phyloP scores from a whole-genome alignment of 2,797 vertebrate genomes.

The Phrynocephalus forsythii region DNA sequence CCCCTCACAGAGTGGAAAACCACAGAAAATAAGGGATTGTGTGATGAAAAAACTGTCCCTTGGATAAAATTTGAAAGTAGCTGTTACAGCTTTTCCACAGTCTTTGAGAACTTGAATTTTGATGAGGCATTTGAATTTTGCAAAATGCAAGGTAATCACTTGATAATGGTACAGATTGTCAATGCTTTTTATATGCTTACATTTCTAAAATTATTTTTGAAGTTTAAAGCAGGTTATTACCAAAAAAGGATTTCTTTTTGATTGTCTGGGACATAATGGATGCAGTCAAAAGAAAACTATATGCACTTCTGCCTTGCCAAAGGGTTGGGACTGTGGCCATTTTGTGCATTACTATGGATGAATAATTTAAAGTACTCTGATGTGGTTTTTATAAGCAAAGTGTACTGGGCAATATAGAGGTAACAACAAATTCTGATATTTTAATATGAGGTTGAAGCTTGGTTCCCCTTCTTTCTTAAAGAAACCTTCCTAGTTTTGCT shows the following conservation, averaged over 20 bases:
- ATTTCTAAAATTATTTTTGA: background rate
- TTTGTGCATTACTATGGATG: background rate
- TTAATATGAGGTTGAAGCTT: background rate
- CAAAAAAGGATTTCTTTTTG: background rate
- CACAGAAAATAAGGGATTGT: constrained; percentile 76
- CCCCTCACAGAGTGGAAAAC: constrained; percentile 81
- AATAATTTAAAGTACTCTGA: background rate
- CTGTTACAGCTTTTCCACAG: constrained; percentile 92
- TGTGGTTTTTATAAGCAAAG: background rate
- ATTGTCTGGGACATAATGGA: background rate
- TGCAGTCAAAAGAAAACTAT: background rate
- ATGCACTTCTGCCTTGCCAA: background rate
- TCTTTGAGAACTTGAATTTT: constrained; percentile 83
- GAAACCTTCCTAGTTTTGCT: background rate
- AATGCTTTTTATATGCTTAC: background rate
- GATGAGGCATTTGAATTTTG: constrained; percentile 88
- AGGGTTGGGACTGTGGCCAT: background rate
- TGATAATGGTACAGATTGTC: background rate
- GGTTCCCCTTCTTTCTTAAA: background rate
- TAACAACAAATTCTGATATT: background rate
- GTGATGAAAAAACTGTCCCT: constrained; percentile 80
- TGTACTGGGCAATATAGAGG: background rate
- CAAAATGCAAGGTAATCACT: constrained; percentile 85
- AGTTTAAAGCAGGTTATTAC: background rate
- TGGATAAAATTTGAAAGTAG: constrained; percentile 90